These are phyloP conservation scores for Motacilla alba DNA, from an alignment of 2,113 vertebrate genomes.

Conservation along the genomic window DNA sequence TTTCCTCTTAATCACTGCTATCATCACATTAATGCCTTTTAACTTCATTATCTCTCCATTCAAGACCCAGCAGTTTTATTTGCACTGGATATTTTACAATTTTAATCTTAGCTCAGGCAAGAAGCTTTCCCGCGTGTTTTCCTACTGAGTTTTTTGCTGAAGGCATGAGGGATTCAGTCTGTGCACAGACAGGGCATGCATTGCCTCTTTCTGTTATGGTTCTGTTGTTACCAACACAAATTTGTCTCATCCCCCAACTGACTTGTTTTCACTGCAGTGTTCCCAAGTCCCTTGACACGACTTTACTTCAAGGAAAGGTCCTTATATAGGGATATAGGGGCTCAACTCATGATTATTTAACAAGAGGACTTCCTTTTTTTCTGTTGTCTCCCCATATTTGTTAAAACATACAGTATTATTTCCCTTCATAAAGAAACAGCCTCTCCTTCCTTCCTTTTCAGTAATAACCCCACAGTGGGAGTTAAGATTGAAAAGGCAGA, in stretches of 20 bases:
- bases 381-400: background rate
- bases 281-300: background rate
- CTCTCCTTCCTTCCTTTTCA: background rate
- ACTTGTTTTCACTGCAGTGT: background rate
- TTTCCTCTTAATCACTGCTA: background rate
- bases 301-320: background rate
- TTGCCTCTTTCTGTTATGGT: slow-evolving; percentile 1
- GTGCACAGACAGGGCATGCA: background rate
- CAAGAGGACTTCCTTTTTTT: background rate
- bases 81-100: background rate
- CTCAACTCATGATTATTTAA: background rate
- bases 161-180: background rate
- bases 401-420: background rate
- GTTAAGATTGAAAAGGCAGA: background rate
- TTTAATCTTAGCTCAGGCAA: background rate
- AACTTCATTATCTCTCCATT: background rate
- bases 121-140: background rate
- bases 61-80: background rate
- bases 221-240: slow-evolving; percentile 44
- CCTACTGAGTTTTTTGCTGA: background rate
- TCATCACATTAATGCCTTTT: background rate
- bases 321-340: slow-evolving; percentile 36
- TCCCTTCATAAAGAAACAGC: background rate
- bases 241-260: background rate
- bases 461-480: background rate